Percentiles rank a stretch among this genome's conserved stretches.
These are phyloP conservation scores for Sula dactylatra DNA, from an alignment of 2,113 vertebrate species.

Conservation along the genomic window DNA sequence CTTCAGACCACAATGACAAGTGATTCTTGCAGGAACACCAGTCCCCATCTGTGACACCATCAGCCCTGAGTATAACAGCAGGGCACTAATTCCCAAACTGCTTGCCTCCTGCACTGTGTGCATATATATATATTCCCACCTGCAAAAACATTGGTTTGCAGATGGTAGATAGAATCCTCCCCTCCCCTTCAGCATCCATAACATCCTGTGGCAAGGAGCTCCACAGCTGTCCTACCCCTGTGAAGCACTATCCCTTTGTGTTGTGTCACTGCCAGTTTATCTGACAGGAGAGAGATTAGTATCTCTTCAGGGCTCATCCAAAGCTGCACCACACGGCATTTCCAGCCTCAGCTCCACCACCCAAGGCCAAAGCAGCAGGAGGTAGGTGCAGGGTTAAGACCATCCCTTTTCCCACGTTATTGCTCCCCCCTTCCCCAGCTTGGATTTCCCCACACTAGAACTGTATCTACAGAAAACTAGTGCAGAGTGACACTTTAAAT, in stretches of 20 bases:
- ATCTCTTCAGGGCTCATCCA: background rate
- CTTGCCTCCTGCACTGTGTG: background rate
- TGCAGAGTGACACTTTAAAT: background rate
- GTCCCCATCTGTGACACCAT: background rate
- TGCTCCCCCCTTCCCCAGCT: background rate
- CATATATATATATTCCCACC: rapidly evolving
- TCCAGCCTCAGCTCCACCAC: background rate
- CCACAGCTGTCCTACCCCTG: background rate
- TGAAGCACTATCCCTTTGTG: background rate
- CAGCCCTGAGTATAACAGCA: background rate
- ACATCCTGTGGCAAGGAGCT: background rate
- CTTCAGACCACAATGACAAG: rapidly evolving
- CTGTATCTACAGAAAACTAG: background rate
- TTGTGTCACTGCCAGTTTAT: background rate
- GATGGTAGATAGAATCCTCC: background rate
- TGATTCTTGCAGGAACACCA: too few species aligned
- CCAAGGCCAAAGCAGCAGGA: background rate
- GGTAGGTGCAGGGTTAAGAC: background rate
- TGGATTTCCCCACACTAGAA: background rate
- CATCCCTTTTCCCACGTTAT: background rate
- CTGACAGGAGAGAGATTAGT: background rate
- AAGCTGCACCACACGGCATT: background rate
- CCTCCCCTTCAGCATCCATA: background rate
- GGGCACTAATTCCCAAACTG: rapidly evolving
- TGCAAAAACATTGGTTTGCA: background rate